phyloP scores from a whole-genome alignment of 2,888 invertebrate genomes.

The Drosophila affinis region DNA sequence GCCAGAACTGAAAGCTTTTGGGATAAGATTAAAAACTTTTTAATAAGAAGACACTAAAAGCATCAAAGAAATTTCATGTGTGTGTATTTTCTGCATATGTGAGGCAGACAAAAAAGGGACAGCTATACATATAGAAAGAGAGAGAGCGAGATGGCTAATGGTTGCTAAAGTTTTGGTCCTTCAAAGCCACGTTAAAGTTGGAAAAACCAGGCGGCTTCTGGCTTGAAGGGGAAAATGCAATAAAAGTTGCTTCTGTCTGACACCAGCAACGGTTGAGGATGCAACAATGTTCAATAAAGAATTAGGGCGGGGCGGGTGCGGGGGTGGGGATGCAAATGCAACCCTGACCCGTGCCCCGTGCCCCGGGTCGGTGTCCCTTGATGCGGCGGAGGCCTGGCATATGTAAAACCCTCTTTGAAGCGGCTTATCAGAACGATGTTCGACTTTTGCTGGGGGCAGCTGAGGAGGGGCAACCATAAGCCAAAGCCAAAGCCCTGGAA shows the following conservation, averaged over 20 bases:
- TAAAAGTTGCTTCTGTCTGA: conserved; percentile 62
- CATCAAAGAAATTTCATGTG: conserved; percentile 67
- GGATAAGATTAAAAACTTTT: conserved; percentile 74
- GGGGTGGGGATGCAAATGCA: conserved; percentile 39
- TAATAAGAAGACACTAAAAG: conserved; percentile 78
- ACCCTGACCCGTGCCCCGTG: conserved; percentile 22
- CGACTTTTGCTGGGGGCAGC: conserved; percentile 46
- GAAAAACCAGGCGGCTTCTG: conserved; percentile 18
- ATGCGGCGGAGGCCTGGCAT: conserved; percentile 50
- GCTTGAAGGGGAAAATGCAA: conserved; percentile 58
- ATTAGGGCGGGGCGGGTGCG: conserved; percentile 38
- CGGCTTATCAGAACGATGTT: conserved; percentile 66
- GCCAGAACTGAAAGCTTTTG: conserved; percentile 53
- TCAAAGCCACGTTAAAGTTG: conserved; percentile 53
- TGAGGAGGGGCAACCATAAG: conserved; percentile 50
- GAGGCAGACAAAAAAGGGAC: conserved; percentile 39
- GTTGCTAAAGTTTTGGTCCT: conserved; percentile 46
- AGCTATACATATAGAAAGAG: not conserved
- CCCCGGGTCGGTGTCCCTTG: not conserved
- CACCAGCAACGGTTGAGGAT: conserved; percentile 18
- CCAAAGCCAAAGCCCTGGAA: conserved; percentile 66
- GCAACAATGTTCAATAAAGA: conserved; percentile 78
- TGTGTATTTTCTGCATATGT: conserved; percentile 44
- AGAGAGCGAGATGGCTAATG: conserved; percentile 2
- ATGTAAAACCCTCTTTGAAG: conserved; percentile 75